Base-by-base conservation (phyloP, 2,113 vertebrate genomes). In the Tricholaema leucomelas region DNA sequence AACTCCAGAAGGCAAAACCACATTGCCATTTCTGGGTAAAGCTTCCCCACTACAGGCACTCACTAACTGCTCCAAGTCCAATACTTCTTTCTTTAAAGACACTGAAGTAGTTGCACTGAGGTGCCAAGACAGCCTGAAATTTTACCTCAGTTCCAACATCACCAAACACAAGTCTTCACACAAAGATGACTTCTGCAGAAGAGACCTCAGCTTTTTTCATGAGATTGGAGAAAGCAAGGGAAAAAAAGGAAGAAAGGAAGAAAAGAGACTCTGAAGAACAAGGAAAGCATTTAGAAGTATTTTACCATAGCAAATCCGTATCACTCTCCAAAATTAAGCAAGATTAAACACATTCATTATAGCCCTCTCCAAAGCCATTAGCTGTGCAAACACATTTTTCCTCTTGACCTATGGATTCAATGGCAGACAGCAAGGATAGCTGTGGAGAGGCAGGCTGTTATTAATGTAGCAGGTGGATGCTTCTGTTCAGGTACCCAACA, bases 301-400 rank as follows among this genome's bases (percentile, higher is more conserved):
- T 92, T 56, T 30, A 38, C 16, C 5, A 21, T 0, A 14, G 14
- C 46, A 85, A 84, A 91, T 20, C 23, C 48, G 59, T 82, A 31
- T 28, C 63, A 67, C 30, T 2, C 19, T 69, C 25, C 48, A 64
- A 87, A 91, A 63, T 23, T 4, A 70, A 65, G 27, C 48, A 83
- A 58, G 38, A 58, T 27, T 10, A 14, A 71, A 23, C 20, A 72
- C 50, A 42, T n/a, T 69, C 38, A 33, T 19, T 67, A 35, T 8
- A 35, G 61, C 24, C 31, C 31, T 75, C 52, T 56, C 54, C 81
- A 81, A 69, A 92, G 42, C 28, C 65, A 81, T 58, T 20, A 46
- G 17, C 31, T 72, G 52, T 2, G 3, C 4, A 14, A 81, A 56
- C 14, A 50, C 0, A 0, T 58, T 76, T 72, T 82, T 24, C 69